These are phyloP conservation scores for Agelas oroides DNA, from an alignment of 37 sponge, comb jelly and placozoan species.

Conservation along the genomic window DNA sequence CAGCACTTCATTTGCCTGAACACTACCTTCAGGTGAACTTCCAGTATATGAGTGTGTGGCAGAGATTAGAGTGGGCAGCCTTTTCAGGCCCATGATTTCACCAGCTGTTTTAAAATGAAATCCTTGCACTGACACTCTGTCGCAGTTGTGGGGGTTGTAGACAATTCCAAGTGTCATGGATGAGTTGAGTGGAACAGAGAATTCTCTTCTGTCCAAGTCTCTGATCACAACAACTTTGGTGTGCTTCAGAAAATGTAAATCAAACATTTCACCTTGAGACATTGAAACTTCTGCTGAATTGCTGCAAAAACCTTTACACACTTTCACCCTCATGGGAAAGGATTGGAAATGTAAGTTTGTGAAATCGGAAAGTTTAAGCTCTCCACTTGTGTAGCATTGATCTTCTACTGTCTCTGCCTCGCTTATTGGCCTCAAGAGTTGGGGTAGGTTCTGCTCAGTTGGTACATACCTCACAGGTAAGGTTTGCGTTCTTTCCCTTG, in stretches of 20 bases:
- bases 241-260: slow-evolving; percentile 55
- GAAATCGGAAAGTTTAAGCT: too few relatives aligned
- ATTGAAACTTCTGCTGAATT: slow-evolving; percentile 8
- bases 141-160: slow-evolving; percentile 26
- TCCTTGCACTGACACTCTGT: not conserved
- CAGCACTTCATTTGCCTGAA: slow-evolving; percentile 31
- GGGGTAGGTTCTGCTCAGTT: too few relatives aligned
- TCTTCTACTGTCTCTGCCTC: too few relatives aligned
- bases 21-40: slow-evolving; percentile 7
- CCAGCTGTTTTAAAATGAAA: slow-evolving; percentile 46
- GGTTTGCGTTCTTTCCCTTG: too few relatives aligned
- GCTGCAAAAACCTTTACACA: slow-evolving; percentile 37
- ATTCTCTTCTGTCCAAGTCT: not conserved
- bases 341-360: not conserved
- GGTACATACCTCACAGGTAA: too few relatives aligned
- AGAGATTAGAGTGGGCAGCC: slow-evolving; percentile 36
- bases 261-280: slow-evolving; percentile 55
- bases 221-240: slow-evolving; percentile 31
- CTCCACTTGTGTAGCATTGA: too few relatives aligned
- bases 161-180: slow-evolving; percentile 15
- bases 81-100: slow-evolving; percentile 47
- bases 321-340: slow-evolving; percentile 42
- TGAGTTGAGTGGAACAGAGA: slow-evolving; percentile 44
- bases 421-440: too few relatives aligned
- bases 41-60: slow-evolving; percentile 20